Evolutionary conservation across 2,888 invertebrate species (phyloP), one percentile per base, ranked within the genome.

Genomic region (Drosophila quinaria): DNA sequence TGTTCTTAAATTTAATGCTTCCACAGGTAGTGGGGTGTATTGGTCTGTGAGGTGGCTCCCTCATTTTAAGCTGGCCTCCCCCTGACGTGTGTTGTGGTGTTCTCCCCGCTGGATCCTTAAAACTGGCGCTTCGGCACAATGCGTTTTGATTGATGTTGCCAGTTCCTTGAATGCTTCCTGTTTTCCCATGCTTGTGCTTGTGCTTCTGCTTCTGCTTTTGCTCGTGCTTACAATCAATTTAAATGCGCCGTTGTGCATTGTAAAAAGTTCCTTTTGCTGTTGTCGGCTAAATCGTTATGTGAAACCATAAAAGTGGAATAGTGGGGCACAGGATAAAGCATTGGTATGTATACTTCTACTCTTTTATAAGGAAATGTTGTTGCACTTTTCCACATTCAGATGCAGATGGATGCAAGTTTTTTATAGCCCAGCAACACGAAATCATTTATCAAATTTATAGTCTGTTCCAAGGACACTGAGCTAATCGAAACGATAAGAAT

Each of bases 241-340:
- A 84, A 84, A 84, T 89, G 84, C 74, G 84, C 84, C 89, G 87
- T 67, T 74, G 84, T 84, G 84, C 84, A 89, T 89, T 89, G 89
- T 82, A 76, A 71, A 88, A 76, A 80, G 72, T 76, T 76, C 73
- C 60, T 64, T 65, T 69, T 73, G 69, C 73, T 72, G 60, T 77
- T 84, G 76, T 64, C 65, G 68, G 50, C 80, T 59, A 66, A 89
- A 87, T 80, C 86, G 86, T 69, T 81, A 60, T 76, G 74, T 80
- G 80, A 66, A 66, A 59, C 80, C 82, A 76, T 88, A 86, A 82
- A 82, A 86, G 55, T 71, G 76, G 87, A 80, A 82, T 83, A 80
- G 80, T 86, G 73, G 87, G 87, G 51, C 82, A 70, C 50, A 58
- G 68, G 46, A 58, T 46, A 58, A 41, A 56, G 62, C 50, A 41